Evolutionary conservation across 2,113 vertebrate genomes (phyloP).

Genomic region (Crypturellus undulatus): DNA sequence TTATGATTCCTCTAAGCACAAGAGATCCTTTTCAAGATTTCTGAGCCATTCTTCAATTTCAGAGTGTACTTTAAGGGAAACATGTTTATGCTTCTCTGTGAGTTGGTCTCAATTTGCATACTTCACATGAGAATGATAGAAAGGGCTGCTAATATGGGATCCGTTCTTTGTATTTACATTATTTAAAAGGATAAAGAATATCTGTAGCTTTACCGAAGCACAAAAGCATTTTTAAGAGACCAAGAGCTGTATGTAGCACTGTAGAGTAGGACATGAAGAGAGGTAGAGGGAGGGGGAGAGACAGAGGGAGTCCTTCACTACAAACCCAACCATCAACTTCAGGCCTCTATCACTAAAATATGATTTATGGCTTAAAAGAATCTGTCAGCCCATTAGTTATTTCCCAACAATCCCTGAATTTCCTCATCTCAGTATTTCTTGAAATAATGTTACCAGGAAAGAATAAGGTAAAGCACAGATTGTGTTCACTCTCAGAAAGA

Average conservation of each 20-base stretch:
- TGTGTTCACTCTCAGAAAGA: background rate
- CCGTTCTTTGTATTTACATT: background rate
- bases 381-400: background rate
- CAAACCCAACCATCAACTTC: background rate
- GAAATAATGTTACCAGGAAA: background rate
- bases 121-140: background rate
- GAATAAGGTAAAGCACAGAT: background rate
- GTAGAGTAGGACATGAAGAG: background rate
- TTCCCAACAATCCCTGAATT: background rate
- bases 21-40: background rate
- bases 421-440: background rate
- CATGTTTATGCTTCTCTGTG: background rate
- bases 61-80: background rate
- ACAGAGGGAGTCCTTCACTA: accelerated
- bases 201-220: background rate
- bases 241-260: background rate
- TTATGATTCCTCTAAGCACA: background rate
- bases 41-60: background rate
- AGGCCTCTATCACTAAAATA: background rate
- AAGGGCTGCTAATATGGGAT: background rate
- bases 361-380: background rate
- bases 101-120: background rate
- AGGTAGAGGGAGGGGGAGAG: background rate
- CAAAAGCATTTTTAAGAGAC: background rate
- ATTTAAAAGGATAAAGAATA: background rate